These are phyloP conservation scores for Dipus sagitta DNA, from an alignment of 2,797 vertebrate species.

Conservation along the genomic window DNA sequence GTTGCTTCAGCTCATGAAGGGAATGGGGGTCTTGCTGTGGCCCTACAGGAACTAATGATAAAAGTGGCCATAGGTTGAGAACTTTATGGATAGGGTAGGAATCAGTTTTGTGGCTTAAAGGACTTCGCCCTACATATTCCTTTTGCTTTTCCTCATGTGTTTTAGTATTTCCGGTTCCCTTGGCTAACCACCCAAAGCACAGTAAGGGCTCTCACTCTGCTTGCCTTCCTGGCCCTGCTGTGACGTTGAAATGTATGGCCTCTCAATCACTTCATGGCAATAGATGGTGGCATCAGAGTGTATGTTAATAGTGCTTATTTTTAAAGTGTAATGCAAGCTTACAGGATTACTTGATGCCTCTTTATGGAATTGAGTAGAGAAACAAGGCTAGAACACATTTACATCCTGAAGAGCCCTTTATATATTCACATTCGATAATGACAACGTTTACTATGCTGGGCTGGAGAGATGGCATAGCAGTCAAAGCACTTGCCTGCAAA, in stretches of 20 bases:
- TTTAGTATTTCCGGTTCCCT: slow-evolving; percentile 29
- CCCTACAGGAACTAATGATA: slow-evolving; percentile 87
- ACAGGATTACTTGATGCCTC: slow-evolving; percentile 67
- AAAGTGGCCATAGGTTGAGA: slow-evolving; percentile 85
- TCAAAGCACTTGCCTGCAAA: too few relatives aligned
- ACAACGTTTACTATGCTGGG: neutral
- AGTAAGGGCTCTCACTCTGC: neutral
- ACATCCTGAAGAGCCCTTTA: slow-evolving; percentile 51
- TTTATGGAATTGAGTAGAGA: slow-evolving; percentile 72
- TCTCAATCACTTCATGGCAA: slow-evolving; percentile 77
- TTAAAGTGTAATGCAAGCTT: slow-evolving; percentile 79
- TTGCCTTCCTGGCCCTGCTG: slow-evolving; percentile 54
- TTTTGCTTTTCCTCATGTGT: slow-evolving; percentile 58
- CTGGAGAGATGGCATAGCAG: too few relatives aligned
- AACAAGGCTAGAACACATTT: slow-evolving; percentile 31
- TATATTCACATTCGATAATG: slow-evolving; percentile 40
- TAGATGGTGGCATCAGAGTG: slow-evolving; percentile 76
- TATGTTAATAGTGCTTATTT: slow-evolving; percentile 76
- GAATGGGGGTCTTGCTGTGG: slow-evolving; percentile 87
- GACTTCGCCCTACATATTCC: slow-evolving; percentile 38
- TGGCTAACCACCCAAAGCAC: slow-evolving; percentile 71
- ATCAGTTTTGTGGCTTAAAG: slow-evolving; percentile 73
- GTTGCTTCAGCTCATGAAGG: slow-evolving; percentile 84
- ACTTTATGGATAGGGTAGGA: slow-evolving; percentile 77
- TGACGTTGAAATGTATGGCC: slow-evolving; percentile 81